Conservation (phyloP, 2,797 vertebrate species). For the Mus caroli region DNA sequence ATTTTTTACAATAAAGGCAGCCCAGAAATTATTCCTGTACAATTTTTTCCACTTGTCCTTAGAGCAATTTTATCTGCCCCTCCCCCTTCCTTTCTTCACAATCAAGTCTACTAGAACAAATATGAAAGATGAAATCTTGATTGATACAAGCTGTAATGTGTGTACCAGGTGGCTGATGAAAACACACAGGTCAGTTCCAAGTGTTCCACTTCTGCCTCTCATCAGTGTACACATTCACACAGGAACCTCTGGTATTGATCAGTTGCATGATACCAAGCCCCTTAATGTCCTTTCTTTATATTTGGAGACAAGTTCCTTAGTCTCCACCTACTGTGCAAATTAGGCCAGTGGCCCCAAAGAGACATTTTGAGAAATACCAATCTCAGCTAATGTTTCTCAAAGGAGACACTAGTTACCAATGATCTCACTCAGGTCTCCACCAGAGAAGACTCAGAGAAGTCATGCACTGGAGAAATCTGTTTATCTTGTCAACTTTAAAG, state of each 20-base stretch:
- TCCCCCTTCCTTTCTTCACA: neutral
- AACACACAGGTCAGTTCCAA: neutral
- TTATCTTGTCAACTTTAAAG: neutral
- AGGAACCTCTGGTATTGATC: constrained; percentile 29
- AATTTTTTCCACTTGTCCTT: neutral
- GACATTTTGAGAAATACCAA: constrained; percentile 28
- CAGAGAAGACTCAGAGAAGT: neutral
- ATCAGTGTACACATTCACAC: constrained; percentile 5
- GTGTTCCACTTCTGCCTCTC: neutral
- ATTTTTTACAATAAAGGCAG: neutral
- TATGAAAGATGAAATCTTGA: neutral
- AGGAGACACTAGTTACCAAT: neutral
- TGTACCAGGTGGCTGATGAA: neutral
- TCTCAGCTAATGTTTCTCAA: neutral
- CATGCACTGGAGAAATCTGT: neutral
- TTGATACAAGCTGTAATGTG: neutral
- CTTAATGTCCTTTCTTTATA: constrained; percentile 58
- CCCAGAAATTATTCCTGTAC: neutral
- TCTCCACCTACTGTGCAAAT: neutral
- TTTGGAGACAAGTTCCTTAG: constrained; percentile 1
- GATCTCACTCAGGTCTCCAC: neutral
- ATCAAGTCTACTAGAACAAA: neutral
- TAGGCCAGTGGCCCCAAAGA: neutral
- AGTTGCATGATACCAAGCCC: neutral
- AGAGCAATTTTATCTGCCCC: neutral